Percentiles rank a stretch among this genome's conserved stretches.
These are phyloP conservation scores for Arizona elegans DNA, from an alignment of 2,113 vertebrate species.

Conservation along the genomic window DNA sequence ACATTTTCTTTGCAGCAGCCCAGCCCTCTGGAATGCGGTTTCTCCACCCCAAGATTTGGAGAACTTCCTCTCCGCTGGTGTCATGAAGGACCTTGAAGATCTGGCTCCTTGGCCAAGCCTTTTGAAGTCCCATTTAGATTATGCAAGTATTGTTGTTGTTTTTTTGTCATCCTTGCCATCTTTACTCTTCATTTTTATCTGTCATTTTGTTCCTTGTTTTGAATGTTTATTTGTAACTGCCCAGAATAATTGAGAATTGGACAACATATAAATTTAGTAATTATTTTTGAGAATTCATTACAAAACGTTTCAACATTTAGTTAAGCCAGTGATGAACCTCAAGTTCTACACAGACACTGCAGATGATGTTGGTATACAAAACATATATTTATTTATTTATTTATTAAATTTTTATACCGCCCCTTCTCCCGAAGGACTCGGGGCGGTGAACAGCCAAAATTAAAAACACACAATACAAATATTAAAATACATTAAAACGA, in stretches of 20 bases:
- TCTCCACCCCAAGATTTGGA: neutral
- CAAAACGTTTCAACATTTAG: neutral
- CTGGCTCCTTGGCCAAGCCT: neutral
- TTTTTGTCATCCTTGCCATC: neutral
- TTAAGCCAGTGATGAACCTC: neutral
- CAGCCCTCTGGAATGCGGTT: neutral
- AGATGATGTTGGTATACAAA: neutral
- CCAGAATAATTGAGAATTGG: neutral
- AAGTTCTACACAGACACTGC: neutral
- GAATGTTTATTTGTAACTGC: neutral
- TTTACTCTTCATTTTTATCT: neutral
- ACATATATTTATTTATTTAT: no score
- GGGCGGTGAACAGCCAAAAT: no score
- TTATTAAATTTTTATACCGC: no score
- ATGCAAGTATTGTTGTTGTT: neutral
- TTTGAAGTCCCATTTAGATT: neutral
- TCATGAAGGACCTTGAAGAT: neutral
- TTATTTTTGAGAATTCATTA: neutral
- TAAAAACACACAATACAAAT: no score
- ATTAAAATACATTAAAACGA: no score
- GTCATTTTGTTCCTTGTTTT: neutral
- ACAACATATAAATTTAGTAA: neutral
- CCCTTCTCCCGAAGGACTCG: no score
- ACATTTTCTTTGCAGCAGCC: neutral
- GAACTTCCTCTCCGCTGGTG: neutral